phyloP scores from a whole-genome alignment of 2,113 vertebrate species.

The Poeciliopsis prolifica region DNA sequence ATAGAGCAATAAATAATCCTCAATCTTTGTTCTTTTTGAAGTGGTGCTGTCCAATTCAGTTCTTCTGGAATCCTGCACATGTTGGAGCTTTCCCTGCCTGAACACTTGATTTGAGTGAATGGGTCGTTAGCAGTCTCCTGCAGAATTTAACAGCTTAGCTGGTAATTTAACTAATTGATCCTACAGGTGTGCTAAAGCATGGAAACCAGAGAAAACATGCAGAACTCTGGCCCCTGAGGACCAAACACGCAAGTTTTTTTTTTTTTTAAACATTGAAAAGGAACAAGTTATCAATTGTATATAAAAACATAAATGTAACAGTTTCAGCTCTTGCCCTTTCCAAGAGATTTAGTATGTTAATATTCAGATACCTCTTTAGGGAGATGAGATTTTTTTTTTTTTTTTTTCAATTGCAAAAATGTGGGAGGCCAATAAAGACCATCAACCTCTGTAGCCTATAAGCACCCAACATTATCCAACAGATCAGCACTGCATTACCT shows the following conservation, averaged over 20 bases:
- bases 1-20: not conserved
- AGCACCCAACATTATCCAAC: not conserved
- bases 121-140: not conserved
- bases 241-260: not conserved
- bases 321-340: not conserved
- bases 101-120: not conserved
- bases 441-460: slow-evolving; percentile 3
- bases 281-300: not conserved
- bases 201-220: not conserved
- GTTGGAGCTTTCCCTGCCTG: not conserved
- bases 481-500: too few relatives aligned
- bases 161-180: not conserved
- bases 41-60: not conserved
- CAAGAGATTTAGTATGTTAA: not conserved
- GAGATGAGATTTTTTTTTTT: not conserved
- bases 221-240: not conserved
- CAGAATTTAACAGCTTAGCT: not conserved
- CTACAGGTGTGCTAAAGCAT: not conserved
- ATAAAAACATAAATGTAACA: not conserved
- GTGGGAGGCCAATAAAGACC: slow-evolving; percentile 1
- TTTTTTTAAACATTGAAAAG: not conserved
- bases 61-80: not conserved
- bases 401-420: not conserved
- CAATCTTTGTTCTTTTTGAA: not conserved
- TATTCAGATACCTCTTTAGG: not conserved